phyloP scores from a whole-genome alignment of 2,113 vertebrate genomes.

The Myotis lucifugus region DNA sequence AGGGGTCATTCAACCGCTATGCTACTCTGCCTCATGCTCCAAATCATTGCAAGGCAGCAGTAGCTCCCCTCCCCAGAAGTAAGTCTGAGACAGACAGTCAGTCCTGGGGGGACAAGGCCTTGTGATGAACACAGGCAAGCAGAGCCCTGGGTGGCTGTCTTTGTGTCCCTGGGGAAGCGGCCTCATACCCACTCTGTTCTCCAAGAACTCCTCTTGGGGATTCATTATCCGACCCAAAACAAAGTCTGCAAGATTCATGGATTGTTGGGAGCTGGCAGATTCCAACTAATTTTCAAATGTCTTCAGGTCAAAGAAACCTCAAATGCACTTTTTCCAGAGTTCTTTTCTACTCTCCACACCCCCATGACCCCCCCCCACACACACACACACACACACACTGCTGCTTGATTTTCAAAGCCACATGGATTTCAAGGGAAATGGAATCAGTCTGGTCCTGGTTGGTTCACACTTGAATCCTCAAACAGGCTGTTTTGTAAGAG shows the following conservation, averaged over 20 bases:
- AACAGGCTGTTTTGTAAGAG: slow-evolving; percentile 30
- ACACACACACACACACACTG: no score
- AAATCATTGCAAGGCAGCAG: not conserved
- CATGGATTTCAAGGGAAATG: not conserved
- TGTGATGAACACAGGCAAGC: not conserved
- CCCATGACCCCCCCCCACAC: not conserved
- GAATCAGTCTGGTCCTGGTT: not conserved
- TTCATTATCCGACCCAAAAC: slow-evolving; percentile 15
- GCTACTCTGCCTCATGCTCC: not conserved
- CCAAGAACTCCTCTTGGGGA: not conserved
- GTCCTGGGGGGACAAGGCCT: not conserved
- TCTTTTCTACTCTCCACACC: not conserved
- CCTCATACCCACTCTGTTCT: not conserved
- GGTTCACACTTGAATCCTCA: not conserved
- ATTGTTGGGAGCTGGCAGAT: not conserved
- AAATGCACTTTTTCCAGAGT: not conserved
- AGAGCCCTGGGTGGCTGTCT: not conserved
- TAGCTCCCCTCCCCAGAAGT: not conserved
- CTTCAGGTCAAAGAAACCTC: slow-evolving; percentile 14
- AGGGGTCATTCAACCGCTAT: not conserved
- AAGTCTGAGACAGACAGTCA: not conserved
- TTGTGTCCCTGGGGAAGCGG: not conserved
- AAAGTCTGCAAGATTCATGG: not conserved
- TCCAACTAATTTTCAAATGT: slow-evolving; percentile 28
- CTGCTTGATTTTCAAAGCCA: not conserved